phyloP scores from a whole-genome alignment of 1,140 invertebrate genomes.

The Drosophila pandora region DNA sequence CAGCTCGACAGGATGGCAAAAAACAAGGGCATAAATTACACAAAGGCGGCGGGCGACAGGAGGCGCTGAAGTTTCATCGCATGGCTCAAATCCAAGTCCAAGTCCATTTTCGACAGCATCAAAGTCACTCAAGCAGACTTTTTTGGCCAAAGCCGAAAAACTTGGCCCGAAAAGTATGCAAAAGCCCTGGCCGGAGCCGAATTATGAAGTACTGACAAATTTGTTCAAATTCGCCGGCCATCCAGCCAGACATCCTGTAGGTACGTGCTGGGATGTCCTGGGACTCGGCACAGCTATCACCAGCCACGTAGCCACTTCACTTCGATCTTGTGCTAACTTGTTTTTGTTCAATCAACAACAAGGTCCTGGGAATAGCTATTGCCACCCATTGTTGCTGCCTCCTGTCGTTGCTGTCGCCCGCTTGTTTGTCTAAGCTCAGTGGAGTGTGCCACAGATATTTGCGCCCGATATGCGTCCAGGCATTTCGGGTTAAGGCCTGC shows the following conservation, averaged over 20 bases:
- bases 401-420: slow-evolving; percentile 31
- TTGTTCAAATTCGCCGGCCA: slow-evolving; percentile 38
- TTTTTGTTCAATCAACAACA: slow-evolving; percentile 80
- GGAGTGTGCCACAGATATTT: slow-evolving; percentile 77
- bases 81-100: slow-evolving; percentile 35
- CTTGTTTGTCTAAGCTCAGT: slow-evolving; percentile 73
- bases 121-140: slow-evolving; percentile 68
- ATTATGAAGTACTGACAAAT: slow-evolving; percentile 68
- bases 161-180: slow-evolving; percentile 56
- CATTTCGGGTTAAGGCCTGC: slow-evolving; percentile 53
- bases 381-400: slow-evolving; percentile 32
- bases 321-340: slow-evolving; percentile 46
- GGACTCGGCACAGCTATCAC: slow-evolving; percentile 24
- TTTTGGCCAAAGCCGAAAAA: slow-evolving; percentile 43
- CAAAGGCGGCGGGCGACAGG: slow-evolving; percentile 40
- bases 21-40: slow-evolving; percentile 78
- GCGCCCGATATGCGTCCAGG: slow-evolving; percentile 66
- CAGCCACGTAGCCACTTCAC: slow-evolving; percentile 56
- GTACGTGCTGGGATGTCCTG: slow-evolving; percentile 30
- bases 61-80: slow-evolving; percentile 52
- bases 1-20: slow-evolving; percentile 39
- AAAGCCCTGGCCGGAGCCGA: slow-evolving; percentile 24
- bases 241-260: slow-evolving; percentile 37
- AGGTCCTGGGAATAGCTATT: slow-evolving; percentile 46
- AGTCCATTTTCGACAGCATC: slow-evolving; percentile 71